These are phyloP conservation scores for Pollimyrus isidori DNA, from an alignment of 2,113 vertebrate genomes.

Conservation along the genomic window DNA sequence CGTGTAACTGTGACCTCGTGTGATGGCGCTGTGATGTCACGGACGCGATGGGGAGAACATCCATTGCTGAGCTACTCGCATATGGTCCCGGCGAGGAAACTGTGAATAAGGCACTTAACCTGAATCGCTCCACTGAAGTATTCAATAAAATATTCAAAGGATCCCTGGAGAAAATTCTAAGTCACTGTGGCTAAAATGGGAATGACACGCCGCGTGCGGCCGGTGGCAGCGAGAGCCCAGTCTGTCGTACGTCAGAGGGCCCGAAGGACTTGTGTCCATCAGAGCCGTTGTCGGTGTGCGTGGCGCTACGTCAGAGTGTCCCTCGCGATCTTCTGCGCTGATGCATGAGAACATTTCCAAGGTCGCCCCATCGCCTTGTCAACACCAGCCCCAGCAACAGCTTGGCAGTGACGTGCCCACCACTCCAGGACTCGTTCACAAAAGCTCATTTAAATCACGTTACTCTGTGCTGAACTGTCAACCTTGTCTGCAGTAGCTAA, in stretches of 20 bases:
- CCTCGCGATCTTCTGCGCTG: background rate
- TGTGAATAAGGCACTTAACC: background rate
- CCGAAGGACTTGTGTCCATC: background rate
- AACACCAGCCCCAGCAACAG: background rate
- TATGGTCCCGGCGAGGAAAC: background rate
- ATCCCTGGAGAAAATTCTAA: background rate
- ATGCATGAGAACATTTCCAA: background rate
- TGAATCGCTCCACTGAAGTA: background rate
- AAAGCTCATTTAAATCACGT: background rate
- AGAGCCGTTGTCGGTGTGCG: background rate
- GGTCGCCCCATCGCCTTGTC: background rate
- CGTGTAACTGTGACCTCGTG: background rate
- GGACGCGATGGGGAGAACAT: background rate
- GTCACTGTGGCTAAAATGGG: background rate
- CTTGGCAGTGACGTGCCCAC: background rate
- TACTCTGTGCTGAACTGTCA: background rate
- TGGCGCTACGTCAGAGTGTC: background rate
- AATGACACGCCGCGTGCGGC: background rate
- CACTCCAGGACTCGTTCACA: background rate
- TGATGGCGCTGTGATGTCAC: background rate
- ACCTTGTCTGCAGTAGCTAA: background rate
- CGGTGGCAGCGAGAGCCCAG: background rate
- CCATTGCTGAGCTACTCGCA: background rate
- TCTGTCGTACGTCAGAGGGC: background rate
- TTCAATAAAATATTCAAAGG: constrained; percentile 2